Percentiles rank a stretch among this genome's conserved stretches.
These are phyloP conservation scores for Anthopleura xanthogrammica DNA, from an alignment of 92 coral and sea anemone genomes.

Conservation along the genomic window DNA sequence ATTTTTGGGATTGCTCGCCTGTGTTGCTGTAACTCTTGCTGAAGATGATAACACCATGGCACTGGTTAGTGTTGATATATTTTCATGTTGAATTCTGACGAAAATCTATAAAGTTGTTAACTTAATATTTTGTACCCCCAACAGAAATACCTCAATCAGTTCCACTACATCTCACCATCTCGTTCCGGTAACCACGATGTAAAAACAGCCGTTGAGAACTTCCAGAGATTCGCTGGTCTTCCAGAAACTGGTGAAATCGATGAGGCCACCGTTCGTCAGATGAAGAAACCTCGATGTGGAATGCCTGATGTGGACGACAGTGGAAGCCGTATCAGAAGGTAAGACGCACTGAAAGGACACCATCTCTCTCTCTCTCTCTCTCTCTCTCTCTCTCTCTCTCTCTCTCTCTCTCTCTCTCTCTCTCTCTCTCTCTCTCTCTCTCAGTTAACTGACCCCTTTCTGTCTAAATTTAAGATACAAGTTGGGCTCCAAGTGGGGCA, in stretches of 20 bases:
- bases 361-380: not conserved
- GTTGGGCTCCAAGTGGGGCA: conserved; percentile 38
- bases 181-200: conserved; percentile 59
- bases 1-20: conserved; percentile 13
- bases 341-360: conserved; percentile 15
- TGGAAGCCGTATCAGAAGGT: conserved; percentile 55
- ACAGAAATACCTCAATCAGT: conserved; percentile 51
- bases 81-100: not conserved
- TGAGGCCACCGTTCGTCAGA: conserved; percentile 28
- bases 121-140: not conserved
- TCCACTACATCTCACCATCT: conserved; percentile 48
- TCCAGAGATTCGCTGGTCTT: conserved; percentile 75
- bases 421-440: too few species aligned
- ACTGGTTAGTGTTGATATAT: not conserved
- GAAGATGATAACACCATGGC: conserved; percentile 17
- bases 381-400: too few species aligned
- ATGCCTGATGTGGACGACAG: conserved; percentile 61
- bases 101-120: not conserved
- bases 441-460: conserved; percentile 19
- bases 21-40: conserved; percentile 6
- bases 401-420: too few species aligned
- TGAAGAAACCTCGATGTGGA: conserved; percentile 93
- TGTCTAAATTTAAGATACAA: conserved; percentile 9
- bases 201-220: conserved; percentile 55
- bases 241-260: conserved; percentile 31